Conservation (phyloP, 2,888 invertebrate genomes). For the Phasia obesa region DNA sequence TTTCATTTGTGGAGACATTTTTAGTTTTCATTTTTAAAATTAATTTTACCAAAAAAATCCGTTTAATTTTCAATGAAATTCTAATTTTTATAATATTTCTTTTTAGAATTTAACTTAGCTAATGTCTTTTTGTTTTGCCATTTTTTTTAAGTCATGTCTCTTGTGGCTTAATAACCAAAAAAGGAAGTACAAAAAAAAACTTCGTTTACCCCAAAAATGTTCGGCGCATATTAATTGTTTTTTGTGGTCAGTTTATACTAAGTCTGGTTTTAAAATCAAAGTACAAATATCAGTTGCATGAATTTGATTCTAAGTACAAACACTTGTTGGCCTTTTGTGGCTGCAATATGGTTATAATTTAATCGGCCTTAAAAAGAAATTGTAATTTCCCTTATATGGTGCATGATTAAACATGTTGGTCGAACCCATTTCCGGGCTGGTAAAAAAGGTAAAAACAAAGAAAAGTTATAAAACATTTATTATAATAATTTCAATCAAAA, state of each 20-base stretch:
- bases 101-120: conserved; percentile 11
- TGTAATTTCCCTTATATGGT: conserved; percentile 47
- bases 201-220: conserved; percentile 47
- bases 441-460: neutral
- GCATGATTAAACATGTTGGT: conserved; percentile 62
- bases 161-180: conserved; percentile 3
- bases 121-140: neutral
- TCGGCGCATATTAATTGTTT: conserved; percentile 60
- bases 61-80: neutral
- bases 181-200: conserved; percentile 54
- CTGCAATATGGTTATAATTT: conserved; percentile 39
- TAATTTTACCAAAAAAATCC: no score
- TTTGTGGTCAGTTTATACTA: conserved; percentile 18
- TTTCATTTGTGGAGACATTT: no score
- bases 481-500: conserved; percentile 12
- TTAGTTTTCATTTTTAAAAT: no score
- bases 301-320: conserved; percentile 7
- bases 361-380: conserved; percentile 48
- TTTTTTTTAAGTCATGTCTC: conserved; percentile 13
- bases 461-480: neutral
- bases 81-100: conserved; percentile 4
- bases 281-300: conserved; percentile 8
- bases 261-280: neutral
- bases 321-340: conserved; percentile 51
- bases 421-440: conserved; percentile 60